Base-by-base conservation (phyloP, 2,113 vertebrate genomes). In the Salvelinus fontinalis region DNA sequence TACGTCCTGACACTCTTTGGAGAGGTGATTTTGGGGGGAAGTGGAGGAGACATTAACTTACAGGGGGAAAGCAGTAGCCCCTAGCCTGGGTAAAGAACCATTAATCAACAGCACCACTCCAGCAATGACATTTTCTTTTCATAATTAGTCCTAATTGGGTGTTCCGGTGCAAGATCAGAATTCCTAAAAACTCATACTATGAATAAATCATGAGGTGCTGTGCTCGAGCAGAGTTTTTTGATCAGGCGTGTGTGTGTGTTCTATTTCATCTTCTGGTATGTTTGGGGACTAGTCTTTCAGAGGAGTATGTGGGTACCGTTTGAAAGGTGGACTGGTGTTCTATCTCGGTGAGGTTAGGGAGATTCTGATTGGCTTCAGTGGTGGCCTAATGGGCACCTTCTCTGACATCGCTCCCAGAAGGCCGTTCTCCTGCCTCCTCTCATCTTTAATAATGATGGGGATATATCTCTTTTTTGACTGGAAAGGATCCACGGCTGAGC, bases 111-210 rank as follows among this genome's bases (percentile, higher is more conserved):
- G 5, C n/a, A 22, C 59, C 59, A 22, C 72, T 71, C 67, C 77
- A 26, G 57, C 71, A 69, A 62, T 86, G 86, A 88, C 59, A 75
- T 84, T 80, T 74, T 74, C 79, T 83, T 79, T 86, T 85, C 75
- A 79, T 85, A 88, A 88, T 88, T 80, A 80, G 77, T 67, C 62
- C 72, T 84, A 88, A 88, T 88, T 88, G 86, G 76, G 75, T 49
- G 48, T 67, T 72, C 14, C 31, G 70, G 71, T 31, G 31, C 31
- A 48, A 79, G 68, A 65, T 75, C 68, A 62, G 77, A 78, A 81
- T 71, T 69, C 71, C 26, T 20, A 79, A 76, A 2, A 67, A 59
- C 74, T 62, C 13, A 60, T 64, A 2, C 3, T 24, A 83, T 88
- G 74, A 78, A 86, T 82, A 73, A 80, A 85, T 79, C 73, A 84